Evolutionary conservation across 2,797 vertebrate genomes (phyloP).

Genomic region (Hyperoplus lanceolatus): DNA sequence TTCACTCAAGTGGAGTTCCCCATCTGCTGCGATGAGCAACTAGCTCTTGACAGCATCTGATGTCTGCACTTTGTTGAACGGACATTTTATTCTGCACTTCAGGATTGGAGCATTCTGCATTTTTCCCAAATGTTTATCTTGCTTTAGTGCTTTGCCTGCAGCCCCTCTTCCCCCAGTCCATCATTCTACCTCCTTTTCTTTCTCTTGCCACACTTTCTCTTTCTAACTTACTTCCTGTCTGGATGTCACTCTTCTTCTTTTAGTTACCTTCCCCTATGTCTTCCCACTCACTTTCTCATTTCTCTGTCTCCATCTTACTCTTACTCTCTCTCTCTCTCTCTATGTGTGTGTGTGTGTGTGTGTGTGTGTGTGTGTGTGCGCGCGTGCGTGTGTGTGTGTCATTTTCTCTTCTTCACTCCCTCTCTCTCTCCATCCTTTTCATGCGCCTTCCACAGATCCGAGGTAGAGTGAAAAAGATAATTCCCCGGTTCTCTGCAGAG

Average conservation of each 20-base stretch:
- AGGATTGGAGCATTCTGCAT: slow-evolving; percentile 21
- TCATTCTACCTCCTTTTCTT: slow-evolving; percentile 22
- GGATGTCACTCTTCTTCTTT: slow-evolving; percentile 59
- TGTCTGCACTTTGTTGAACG: slow-evolving; percentile 53
- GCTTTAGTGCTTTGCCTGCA: slow-evolving; percentile 24
- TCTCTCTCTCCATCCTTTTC: slow-evolving; percentile 64
- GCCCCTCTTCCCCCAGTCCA: not conserved
- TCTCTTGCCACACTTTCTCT: slow-evolving; percentile 35
- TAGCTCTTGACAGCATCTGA: slow-evolving; percentile 56
- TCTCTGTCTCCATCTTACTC: slow-evolving; percentile 50
- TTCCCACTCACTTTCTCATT: slow-evolving; percentile 60
- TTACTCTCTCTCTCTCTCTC: not conserved
- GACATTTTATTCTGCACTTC: slow-evolving; percentile 40
- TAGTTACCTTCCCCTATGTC: slow-evolving; percentile 36
- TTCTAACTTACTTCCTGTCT: slow-evolving; percentile 53
- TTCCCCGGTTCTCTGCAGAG: slow-evolving; percentile 74
- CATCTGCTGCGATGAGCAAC: slow-evolving; percentile 26
- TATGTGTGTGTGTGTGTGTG: too few relatives aligned
- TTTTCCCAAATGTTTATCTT: slow-evolving; percentile 56
- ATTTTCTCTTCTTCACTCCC: slow-evolving; percentile 43
- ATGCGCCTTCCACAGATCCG: slow-evolving; percentile 57
- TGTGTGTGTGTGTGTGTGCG: not conserved
- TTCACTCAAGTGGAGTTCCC: slow-evolving; percentile 34
- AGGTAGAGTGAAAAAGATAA: slow-evolving; percentile 69
- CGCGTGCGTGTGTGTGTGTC: slow-evolving; percentile 21